Conservation (phyloP, 2,113 vertebrate genomes). For the Hepsetus odoe region DNA sequence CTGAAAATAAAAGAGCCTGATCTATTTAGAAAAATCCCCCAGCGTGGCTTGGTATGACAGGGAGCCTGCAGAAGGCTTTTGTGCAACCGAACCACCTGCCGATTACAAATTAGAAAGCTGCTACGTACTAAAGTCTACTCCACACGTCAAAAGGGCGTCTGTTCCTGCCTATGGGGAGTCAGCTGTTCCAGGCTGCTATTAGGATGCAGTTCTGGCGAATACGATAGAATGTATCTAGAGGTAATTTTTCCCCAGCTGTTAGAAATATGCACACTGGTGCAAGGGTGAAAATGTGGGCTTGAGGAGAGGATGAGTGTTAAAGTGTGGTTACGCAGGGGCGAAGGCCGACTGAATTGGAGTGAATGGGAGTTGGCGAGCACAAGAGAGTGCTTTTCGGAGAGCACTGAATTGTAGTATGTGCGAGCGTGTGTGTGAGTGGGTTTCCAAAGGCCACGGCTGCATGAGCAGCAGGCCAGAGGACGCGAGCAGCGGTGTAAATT, state of each 20-base stretch:
- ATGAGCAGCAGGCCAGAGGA: slow-evolving; percentile 18
- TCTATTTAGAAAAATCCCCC: slow-evolving; percentile 49
- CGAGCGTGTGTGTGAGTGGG: slow-evolving; percentile 50
- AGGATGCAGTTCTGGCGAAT: not conserved
- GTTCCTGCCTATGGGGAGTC: slow-evolving; percentile 39
- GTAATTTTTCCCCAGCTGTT: slow-evolving; percentile 11
- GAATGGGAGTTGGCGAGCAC: not conserved
- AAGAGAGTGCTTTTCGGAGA: not conserved
- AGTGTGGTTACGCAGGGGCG: not conserved
- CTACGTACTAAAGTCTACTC: slow-evolving; percentile 43
- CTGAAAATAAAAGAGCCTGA: slow-evolving; percentile 38
- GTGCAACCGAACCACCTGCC: slow-evolving; percentile 55
- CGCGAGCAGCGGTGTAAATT: slow-evolving; percentile 62
- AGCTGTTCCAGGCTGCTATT: slow-evolving; percentile 19
- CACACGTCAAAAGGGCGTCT: slow-evolving; percentile 44
- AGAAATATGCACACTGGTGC: slow-evolving; percentile 23
- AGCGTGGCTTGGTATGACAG: slow-evolving; percentile 45
- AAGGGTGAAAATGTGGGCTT: slow-evolving; percentile 5
- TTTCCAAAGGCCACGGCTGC: slow-evolving; percentile 40
- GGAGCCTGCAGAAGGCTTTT: slow-evolving; percentile 37
- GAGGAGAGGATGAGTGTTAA: slow-evolving; percentile 11
- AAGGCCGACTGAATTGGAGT: not conserved
- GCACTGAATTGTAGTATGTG: slow-evolving; percentile 2
- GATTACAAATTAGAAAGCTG: slow-evolving; percentile 57
- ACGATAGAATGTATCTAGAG: slow-evolving; percentile 22